Conservation (phyloP, 2,888 invertebrate genomes). For the Lycia hirtaria region DNA sequence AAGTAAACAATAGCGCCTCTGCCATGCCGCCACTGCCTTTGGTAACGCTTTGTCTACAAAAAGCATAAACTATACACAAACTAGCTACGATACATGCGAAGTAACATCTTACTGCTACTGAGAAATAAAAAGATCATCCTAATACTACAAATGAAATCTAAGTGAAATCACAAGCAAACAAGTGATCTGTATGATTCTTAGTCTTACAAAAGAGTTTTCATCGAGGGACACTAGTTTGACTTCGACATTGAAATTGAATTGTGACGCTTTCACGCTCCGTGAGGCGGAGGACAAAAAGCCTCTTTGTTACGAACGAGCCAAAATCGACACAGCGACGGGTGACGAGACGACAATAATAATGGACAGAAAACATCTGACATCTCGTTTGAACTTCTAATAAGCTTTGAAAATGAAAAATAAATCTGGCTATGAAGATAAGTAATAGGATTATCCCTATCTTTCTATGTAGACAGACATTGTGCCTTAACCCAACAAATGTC, state of each 20-base stretch:
- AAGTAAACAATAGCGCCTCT: constrained; percentile 2
- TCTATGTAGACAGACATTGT: too few relatives aligned
- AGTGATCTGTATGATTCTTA: neutral
- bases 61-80: neutral
- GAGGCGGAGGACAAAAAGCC: constrained; percentile 12
- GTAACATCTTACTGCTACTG: neutral
- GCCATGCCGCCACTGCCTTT: neutral
- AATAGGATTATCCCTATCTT: too few relatives aligned
- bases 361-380: neutral
- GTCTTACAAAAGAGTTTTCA: neutral
- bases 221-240: constrained; percentile 5
- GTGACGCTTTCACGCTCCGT: constrained; percentile 9
- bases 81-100: neutral
- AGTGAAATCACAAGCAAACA: neutral
- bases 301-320: neutral
- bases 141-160: neutral
- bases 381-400: too few relatives aligned
- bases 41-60: too few relatives aligned
- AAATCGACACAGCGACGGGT: neutral
- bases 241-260: neutral
- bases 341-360: neutral
- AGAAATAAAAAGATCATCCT: neutral
- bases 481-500: too few relatives aligned
- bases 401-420: too few relatives aligned
- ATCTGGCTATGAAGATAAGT: neutral